Percentiles rank a stretch among this genome's conserved stretches.
These are phyloP conservation scores for Macrostomum lignano DNA, from an alignment of 1,140 invertebrate genomes.

Conservation along the genomic window DNA sequence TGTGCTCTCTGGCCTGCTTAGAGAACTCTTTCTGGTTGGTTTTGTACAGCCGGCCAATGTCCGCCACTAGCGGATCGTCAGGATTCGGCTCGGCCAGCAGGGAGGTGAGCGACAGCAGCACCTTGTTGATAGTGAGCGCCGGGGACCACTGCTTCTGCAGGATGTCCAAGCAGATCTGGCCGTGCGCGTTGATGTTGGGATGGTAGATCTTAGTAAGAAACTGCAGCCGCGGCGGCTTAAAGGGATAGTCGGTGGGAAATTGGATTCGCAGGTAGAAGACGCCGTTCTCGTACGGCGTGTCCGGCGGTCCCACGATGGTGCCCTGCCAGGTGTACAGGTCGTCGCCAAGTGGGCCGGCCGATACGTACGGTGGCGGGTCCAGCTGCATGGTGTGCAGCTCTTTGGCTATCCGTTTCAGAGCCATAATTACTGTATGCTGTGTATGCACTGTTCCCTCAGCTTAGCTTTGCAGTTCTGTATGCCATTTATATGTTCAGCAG, in stretches of 20 bases:
- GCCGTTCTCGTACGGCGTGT: conserved; percentile 33
- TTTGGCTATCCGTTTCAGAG: too few relatives aligned
- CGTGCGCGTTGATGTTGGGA: conserved; percentile 70
- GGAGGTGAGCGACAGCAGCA: conserved; percentile 39
- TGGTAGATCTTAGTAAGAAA: conserved; percentile 50
- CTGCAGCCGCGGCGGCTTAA: conserved; percentile 52
- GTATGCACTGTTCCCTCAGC: too few relatives aligned
- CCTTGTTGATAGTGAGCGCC: conserved; percentile 59
- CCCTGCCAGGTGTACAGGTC: conserved; percentile 27
- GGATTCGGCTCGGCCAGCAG: conserved; percentile 67
- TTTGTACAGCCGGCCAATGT: conserved; percentile 41
- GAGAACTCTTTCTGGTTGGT: conserved; percentile 39
- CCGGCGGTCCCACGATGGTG: conserved; percentile 23
- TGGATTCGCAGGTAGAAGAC: conserved; percentile 41
- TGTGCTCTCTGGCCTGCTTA: conserved; percentile 51
- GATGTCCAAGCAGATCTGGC: conserved; percentile 78
- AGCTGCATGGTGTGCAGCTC: conserved; percentile 22
- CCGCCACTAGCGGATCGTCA: conserved; percentile 64
- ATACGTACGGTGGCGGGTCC: conserved; percentile 25
- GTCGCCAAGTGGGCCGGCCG: conserved; percentile 21
- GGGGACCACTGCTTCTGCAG: conserved; percentile 67
- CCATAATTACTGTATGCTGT: too few relatives aligned
- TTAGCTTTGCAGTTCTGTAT: too few relatives aligned
- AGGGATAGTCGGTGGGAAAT: conserved; percentile 57
- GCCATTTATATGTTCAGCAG: too few relatives aligned